Evolutionary conservation across 2,888 invertebrate species (phyloP), one percentile per base, ranked within the genome.

Genomic region (Hyposoter didymator): DNA sequence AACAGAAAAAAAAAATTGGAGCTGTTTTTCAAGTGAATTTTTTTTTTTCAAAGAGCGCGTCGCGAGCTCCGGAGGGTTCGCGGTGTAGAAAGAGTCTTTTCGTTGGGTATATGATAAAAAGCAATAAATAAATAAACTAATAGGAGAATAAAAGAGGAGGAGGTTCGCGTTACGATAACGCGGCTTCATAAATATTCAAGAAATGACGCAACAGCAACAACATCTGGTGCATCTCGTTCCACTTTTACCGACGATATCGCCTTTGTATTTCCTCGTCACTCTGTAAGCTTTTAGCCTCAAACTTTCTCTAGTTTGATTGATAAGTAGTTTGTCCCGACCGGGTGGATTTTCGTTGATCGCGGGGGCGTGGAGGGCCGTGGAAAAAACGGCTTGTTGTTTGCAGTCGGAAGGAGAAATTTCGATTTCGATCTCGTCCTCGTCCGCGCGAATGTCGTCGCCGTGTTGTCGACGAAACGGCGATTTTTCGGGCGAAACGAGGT

Each of bases 201-300:
- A 91, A 67, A 92, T 69, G 17, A 90, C 89, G 88, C 93, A 94
- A 85, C 93, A 94, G 88, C 93, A 94, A 85, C 93, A 94, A 82
- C 91, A 92, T 80, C 90, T 91, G 74, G 89, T 88, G 84, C 92
- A 91, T 84, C 85, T 90, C n/a, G 73, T 67, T n/a, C 89, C 84
- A 78, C 90, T 91, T 76, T 89, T 90, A n/a, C 74, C 88, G 7
- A 89, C 87, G 64, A 92, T 90, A 55, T 91, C 90, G 28, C 88
- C 88, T 80, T 90, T 92, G 84, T 89, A 92, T 73, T 90, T 91
- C 66, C 92, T 90, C 10, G 91, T 91, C 14, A 92, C 90, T 82
- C 90, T 90, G 79, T 87, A 90, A 66, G 90, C 92, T 78, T 91
- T 92, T 10, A 88, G 82, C 52, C 89, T 91, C n/a, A 91, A 76